Conservation (phyloP, 2,888 invertebrate species). For the Torymus tubicola region DNA sequence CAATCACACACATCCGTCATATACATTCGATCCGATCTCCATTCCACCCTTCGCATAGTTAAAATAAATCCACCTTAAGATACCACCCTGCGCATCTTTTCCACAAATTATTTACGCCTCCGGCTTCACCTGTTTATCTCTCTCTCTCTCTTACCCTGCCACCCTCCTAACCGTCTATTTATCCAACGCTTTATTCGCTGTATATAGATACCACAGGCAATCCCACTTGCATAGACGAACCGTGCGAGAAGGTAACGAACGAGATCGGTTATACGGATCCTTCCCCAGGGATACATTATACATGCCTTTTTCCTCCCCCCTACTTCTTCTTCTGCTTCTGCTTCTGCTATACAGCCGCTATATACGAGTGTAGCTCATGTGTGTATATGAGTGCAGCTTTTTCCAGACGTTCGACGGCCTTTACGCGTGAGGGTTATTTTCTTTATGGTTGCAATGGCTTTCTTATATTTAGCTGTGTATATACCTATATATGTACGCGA, state of each 20-base stretch:
- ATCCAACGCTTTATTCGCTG: slow-evolving; percentile 27
- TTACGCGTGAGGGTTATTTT: slow-evolving; percentile 60
- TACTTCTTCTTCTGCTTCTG: too few relatives aligned
- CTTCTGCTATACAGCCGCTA: too few relatives aligned
- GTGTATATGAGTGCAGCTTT: too few relatives aligned
- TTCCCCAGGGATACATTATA: slow-evolving; percentile 68
- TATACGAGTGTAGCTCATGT: too few relatives aligned
- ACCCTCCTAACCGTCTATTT: not conserved
- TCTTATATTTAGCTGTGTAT: not conserved
- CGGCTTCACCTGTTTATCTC: slow-evolving; percentile 42
- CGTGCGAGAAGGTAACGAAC: slow-evolving; percentile 52
- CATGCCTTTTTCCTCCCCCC: slow-evolving; percentile 60
- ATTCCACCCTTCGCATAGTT: too few relatives aligned
- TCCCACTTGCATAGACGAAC: not conserved
- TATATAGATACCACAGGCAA: not conserved
- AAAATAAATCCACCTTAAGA: too few relatives aligned
- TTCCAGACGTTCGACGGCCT: too few relatives aligned
- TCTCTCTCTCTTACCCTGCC: not conserved
- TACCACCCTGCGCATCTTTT: not conserved
- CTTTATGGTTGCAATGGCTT: slow-evolving; percentile 24
- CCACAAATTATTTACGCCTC: slow-evolving; percentile 44
- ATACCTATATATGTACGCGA: not conserved
- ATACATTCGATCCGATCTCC: too few relatives aligned
- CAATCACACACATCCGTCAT: too few relatives aligned
- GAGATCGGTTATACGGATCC: slow-evolving; percentile 63